These are phyloP conservation scores for Myripristis murdjan DNA, from an alignment of 2,797 vertebrate genomes.

Conservation along the genomic window DNA sequence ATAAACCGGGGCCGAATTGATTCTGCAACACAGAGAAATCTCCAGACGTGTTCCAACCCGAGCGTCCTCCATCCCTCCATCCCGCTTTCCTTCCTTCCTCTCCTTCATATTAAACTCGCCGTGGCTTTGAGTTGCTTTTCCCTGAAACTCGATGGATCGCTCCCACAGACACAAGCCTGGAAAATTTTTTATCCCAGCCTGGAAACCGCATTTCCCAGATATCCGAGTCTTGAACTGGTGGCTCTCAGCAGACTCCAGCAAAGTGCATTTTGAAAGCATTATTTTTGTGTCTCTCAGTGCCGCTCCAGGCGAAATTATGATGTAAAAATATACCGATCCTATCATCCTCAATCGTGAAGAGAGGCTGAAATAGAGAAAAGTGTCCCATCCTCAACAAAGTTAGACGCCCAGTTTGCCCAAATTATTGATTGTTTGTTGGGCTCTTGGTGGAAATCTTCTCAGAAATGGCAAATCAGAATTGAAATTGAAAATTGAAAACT, in stretches of 20 bases:
- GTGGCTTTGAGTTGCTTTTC: conserved; percentile 48
- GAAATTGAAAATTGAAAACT: too few species aligned
- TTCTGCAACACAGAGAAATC: conserved; percentile 65
- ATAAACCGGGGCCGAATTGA: conserved; percentile 65
- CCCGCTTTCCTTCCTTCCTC: conserved; percentile 30
- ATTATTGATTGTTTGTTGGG: too few species aligned
- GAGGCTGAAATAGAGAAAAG: too few species aligned
- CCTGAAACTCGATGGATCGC: conserved; percentile 39
- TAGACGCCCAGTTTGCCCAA: too few species aligned
- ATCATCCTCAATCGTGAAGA: too few species aligned
- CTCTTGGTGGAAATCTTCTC: too few species aligned
- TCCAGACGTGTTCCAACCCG: conserved; percentile 55
- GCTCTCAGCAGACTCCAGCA: conserved; percentile 14
- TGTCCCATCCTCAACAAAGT: too few species aligned
- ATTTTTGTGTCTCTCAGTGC: conserved; percentile 9
- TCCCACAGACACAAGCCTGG: conserved; percentile 28
- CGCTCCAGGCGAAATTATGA: neutral
- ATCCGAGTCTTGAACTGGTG: conserved; percentile 5
- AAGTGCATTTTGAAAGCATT: conserved; percentile 18
- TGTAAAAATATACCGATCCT: neutral
- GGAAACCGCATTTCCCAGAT: conserved; percentile 40
- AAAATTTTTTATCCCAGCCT: conserved; percentile 22
- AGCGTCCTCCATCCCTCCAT: conserved; percentile 10
- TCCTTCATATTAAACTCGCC: conserved; percentile 20
- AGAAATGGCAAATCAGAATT: too few species aligned